phyloP scores from a whole-genome alignment of 2,888 invertebrate species.

The Iphiclides podalirius region DNA sequence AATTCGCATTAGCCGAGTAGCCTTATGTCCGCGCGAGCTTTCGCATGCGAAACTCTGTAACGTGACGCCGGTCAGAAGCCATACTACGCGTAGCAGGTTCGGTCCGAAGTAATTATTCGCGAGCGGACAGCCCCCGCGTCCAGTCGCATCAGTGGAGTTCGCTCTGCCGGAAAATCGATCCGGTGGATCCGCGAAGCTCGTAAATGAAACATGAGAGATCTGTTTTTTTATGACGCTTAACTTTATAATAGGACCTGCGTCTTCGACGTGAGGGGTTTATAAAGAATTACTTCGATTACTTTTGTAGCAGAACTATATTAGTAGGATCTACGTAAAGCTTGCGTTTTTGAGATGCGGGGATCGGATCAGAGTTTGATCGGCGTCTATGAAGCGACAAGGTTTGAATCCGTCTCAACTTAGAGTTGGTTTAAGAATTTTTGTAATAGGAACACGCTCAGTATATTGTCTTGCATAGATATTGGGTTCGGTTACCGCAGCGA shows the following conservation, averaged over 20 bases:
- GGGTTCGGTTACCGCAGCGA: too few relatives aligned
- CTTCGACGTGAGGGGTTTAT: too few relatives aligned
- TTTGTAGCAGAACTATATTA: too few relatives aligned
- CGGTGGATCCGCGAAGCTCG: constrained; percentile 18
- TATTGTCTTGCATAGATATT: too few relatives aligned
- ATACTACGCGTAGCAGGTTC: constrained; percentile 49
- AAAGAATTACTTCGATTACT: too few relatives aligned
- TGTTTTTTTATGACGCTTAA: not conserved
- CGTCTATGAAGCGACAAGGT: too few relatives aligned
- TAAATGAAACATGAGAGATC: constrained; percentile 30
- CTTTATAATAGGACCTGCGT: not conserved
- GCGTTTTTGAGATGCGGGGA: too few relatives aligned
- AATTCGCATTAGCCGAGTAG: constrained; percentile 14
- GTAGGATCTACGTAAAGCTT: too few relatives aligned
- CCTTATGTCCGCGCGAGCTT: constrained; percentile 29
- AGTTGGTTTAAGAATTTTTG: too few relatives aligned
- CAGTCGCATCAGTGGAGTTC: constrained; percentile 63
- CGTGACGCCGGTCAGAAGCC: constrained; percentile 65
- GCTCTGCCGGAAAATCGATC: constrained; percentile 68
- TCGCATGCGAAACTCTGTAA: constrained; percentile 52
- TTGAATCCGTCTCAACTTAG: too few relatives aligned
- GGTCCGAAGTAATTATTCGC: constrained; percentile 73
- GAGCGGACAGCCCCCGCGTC: constrained; percentile 64
- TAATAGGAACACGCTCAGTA: too few relatives aligned
- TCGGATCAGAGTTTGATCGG: too few relatives aligned